phyloP scores from a whole-genome alignment of 2,113 vertebrate species.

The Gymnorhina tibicen region DNA sequence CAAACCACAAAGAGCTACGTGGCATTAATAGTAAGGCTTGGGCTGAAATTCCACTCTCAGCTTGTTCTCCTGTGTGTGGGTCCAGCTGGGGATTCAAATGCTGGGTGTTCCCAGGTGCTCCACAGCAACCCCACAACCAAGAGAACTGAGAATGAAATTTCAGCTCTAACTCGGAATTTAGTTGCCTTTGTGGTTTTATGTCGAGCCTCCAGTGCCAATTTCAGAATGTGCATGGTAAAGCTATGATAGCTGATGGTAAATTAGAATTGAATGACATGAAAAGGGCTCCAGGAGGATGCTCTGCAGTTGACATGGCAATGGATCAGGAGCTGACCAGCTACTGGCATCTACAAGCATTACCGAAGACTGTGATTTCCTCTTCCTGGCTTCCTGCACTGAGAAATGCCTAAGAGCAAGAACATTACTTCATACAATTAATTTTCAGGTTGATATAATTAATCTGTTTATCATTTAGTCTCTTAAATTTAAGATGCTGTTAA shows the following conservation, averaged over 20 bases:
- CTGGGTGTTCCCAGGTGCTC: not conserved
- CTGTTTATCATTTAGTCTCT: not conserved
- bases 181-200: not conserved
- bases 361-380: not conserved
- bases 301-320: not conserved
- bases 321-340: not conserved
- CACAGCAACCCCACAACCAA: not conserved
- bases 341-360: not conserved
- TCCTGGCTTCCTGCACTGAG: not conserved
- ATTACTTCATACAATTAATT: not conserved
- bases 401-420: not conserved
- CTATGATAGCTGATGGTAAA: not conserved
- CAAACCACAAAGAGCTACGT: not conserved
- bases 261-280: slow-evolving; percentile 8
- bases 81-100: not conserved
- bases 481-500: not conserved
- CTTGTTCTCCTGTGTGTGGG: not conserved
- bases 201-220: not conserved
- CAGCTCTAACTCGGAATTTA: not conserved
- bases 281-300: not conserved
- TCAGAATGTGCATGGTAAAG: not conserved
- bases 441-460: not conserved
- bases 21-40: not conserved
- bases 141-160: not conserved
- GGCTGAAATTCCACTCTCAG: slow-evolving; percentile 35